phyloP scores from a whole-genome alignment of 2,113 vertebrate genomes.

The Anoplopoma fimbria region DNA sequence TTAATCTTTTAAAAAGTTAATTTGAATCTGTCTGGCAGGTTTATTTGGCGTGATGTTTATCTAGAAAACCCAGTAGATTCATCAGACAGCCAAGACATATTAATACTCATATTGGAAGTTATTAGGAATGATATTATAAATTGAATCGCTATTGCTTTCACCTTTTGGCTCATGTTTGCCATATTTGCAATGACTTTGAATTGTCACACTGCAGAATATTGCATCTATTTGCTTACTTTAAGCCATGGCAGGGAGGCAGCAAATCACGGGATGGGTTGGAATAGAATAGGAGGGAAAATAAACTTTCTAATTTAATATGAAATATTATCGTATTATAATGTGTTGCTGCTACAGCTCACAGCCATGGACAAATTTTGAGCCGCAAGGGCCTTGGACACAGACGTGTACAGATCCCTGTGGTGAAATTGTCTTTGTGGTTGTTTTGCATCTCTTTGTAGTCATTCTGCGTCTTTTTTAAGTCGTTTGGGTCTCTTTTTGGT shows the following conservation, averaged over 20 bases:
- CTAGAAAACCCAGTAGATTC: conserved; percentile 49
- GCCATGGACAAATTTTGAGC: no score
- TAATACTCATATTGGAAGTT: conserved; percentile 46
- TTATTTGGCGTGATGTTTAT: conserved; percentile 57
- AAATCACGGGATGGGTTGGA: neutral
- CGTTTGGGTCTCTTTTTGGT: no score
- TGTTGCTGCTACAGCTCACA: neutral
- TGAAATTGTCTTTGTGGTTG: neutral
- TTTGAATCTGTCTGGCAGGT: conserved; percentile 57
- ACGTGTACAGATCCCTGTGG: neutral
- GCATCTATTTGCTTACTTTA: conserved; percentile 27
- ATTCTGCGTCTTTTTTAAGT: neutral
- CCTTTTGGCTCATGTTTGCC: conserved; percentile 26
- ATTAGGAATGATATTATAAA: conserved; percentile 45
- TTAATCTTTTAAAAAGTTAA: conserved; percentile 39
- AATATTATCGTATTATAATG: neutral
- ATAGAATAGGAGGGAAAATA: neutral
- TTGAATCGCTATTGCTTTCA: conserved; percentile 24
- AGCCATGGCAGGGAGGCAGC: neutral
- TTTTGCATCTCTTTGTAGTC: neutral
- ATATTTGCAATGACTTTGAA: conserved; percentile 25
- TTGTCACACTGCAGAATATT: conserved; percentile 37
- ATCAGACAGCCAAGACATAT: conserved; percentile 40
- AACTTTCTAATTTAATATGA: neutral
- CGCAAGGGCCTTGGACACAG: neutral